phyloP scores from a whole-genome alignment of 2,888 invertebrate genomes.

The Hyles lineata region DNA sequence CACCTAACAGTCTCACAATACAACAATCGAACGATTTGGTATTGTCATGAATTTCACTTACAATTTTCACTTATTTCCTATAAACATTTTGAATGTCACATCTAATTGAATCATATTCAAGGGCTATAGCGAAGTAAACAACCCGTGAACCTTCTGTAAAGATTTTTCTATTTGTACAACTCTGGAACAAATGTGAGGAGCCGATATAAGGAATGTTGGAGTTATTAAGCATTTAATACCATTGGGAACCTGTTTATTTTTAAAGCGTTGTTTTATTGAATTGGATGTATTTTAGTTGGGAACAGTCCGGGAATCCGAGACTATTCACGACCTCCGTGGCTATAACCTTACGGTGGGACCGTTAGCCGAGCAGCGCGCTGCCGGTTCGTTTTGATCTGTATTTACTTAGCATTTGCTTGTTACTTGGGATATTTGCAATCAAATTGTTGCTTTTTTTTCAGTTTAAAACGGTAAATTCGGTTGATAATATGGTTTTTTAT shows the following conservation, averaged over 20 bases:
- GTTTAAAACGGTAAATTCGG: too few relatives aligned
- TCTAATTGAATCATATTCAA: background rate
- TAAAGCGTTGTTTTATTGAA: slow-evolving; percentile 29
- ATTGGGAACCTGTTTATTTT: slow-evolving; percentile 33
- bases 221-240: slow-evolving; percentile 53
- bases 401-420: slow-evolving; percentile 8
- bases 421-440: background rate
- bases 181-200: slow-evolving; percentile 48
- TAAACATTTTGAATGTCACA: background rate
- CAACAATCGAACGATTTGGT: too few relatives aligned
- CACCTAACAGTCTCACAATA: too few relatives aligned
- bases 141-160: slow-evolving; percentile 26
- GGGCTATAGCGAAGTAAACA: background rate
- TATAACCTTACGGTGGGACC: slow-evolving; percentile 50
- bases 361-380: slow-evolving; percentile 43
- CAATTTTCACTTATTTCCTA: background rate
- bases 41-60: background rate
- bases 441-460: background rate
- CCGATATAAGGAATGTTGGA: slow-evolving; percentile 56
- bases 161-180: slow-evolving; percentile 33
- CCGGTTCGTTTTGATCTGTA: slow-evolving; percentile 11
- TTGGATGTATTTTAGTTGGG: slow-evolving; percentile 29
- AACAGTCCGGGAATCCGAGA: slow-evolving; percentile 14
- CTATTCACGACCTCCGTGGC: slow-evolving; percentile 50
- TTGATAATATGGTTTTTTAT: too few relatives aligned